Evolutionary conservation across 2,888 invertebrate genomes (phyloP), one percentile per base, ranked within the genome.

Genomic region (Acanthosepion esculentum): DNA sequence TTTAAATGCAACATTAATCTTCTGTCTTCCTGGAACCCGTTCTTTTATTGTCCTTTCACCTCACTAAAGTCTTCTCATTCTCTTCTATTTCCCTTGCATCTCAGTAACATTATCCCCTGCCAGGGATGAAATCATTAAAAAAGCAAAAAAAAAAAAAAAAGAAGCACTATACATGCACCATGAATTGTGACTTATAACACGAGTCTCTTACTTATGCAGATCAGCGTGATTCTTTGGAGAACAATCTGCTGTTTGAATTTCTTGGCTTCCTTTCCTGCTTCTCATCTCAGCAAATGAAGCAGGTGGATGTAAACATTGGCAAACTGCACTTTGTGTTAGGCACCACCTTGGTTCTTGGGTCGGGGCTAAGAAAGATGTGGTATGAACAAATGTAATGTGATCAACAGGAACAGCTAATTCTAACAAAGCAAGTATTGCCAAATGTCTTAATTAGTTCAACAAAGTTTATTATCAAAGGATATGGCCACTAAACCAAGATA

Each of bases 161-260:
- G n/a, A n/a, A n/a, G 8, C n/a, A 78, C n/a, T 78, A n/a, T 10
- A n/a, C 10, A 10, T 78, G 8, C n/a, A 78, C 26, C 41, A 26
- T 15, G 7, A n/a, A 29, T 15, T 2, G 3, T 78, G 0, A n/a
- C n/a, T n/a, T n/a, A 8, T 2, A 78, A n/a, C n/a, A n/a, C 0
- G 78, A 78, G 3, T 5, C 78, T 78, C n/a, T 78, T 33, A 12
- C 15, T 78, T n/a, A 15, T 78, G n/a, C n/a, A 10, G 15, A 78
- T 0, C 10, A 33, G 15, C 4, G n/a, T 33, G 78, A 78, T n/a
- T n/a, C 78, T n/a, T n/a, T 78, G 78, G n/a, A 59, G 59, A 2
- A 18, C 2, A 33, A 33, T n/a, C n/a, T 78, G 15, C 78, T 15
- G 10, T 20, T n/a, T 78, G n/a, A 78, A 78, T 78, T 78, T 78